Evolutionary conservation across 2,113 vertebrate genomes (phyloP).

Genomic region (Rattus rattus): DNA sequence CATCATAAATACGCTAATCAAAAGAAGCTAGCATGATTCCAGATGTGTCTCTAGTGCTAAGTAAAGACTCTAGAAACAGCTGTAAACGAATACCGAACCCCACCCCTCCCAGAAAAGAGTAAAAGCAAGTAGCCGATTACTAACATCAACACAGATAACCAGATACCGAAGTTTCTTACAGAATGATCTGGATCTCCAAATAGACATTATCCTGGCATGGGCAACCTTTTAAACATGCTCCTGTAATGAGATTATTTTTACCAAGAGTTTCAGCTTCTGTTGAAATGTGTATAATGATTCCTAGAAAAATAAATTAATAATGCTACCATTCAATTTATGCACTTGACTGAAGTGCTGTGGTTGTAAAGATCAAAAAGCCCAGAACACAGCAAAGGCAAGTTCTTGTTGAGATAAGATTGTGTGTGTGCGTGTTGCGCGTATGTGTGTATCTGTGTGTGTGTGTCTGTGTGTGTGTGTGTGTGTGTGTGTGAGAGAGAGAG

Average conservation of each 20-base stretch:
- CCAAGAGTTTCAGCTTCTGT: not conserved
- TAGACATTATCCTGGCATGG: not conserved
- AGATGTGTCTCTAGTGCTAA: not conserved
- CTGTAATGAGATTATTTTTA: not conserved
- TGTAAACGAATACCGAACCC: too few relatives aligned
- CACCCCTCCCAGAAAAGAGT: too few relatives aligned
- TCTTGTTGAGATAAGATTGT: not conserved
- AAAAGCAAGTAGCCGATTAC: not conserved
- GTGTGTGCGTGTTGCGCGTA: too few relatives aligned
- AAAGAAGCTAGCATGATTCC: not conserved
- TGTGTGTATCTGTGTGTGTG: too few relatives aligned
- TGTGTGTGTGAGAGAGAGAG: too few relatives aligned
- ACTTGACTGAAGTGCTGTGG: not conserved
- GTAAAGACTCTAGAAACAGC: not conserved
- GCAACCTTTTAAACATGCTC: not conserved
- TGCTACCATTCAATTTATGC: accelerated
- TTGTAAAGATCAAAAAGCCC: not conserved
- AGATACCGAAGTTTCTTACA: not conserved
- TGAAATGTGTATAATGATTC: not conserved
- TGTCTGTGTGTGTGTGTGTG: too few relatives aligned
- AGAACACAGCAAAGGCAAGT: not conserved
- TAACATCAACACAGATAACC: not conserved
- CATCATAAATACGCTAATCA: not conserved
- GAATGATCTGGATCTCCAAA: not conserved
- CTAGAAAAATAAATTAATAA: not conserved